Percentiles rank a stretch among this genome's conserved stretches.
Evolutionary conservation across 2,797 vertebrate genomes (phyloP).

Genomic region (Microctenopoma steveboyesi): DNA sequence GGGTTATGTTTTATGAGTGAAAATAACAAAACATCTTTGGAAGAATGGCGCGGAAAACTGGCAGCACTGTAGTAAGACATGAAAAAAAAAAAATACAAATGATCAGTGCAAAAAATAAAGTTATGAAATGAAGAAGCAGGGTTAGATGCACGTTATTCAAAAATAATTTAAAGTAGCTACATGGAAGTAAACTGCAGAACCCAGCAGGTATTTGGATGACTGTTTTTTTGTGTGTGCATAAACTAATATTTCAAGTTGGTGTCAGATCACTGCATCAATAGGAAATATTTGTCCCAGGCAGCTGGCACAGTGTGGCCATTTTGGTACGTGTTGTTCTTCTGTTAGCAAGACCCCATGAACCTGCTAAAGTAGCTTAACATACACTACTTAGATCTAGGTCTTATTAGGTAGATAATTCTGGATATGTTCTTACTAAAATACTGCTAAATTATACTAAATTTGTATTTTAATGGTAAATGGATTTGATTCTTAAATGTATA

Average conservation of each 20-base stretch:
- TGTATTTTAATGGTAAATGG: too few relatives aligned
- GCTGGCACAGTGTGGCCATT: background rate
- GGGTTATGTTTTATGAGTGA: background rate
- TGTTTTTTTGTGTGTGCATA: background rate
- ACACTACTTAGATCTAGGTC: too few relatives aligned
- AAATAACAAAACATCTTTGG: background rate
- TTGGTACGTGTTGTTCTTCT: background rate
- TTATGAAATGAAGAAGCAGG: background rate
- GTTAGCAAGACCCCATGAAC: background rate
- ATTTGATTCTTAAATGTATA: too few relatives aligned
- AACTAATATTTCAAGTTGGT: background rate
- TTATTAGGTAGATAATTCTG: too few relatives aligned
- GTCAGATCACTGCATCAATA: background rate
- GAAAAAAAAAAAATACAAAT: background rate
- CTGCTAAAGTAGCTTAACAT: background rate
- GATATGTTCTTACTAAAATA: too few relatives aligned
- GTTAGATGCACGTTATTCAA: background rate
- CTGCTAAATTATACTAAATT: too few relatives aligned
- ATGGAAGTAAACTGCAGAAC: background rate
- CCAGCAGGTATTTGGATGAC: conserved; percentile 7
- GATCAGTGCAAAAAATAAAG: background rate
- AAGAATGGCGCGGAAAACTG: background rate
- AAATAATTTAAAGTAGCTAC: background rate
- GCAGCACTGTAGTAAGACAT: background rate
- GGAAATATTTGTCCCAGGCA: background rate